Percentiles rank a stretch among this genome's conserved stretches.
phyloP scores from a whole-genome alignment of 2,888 invertebrate species.

The Aspidiotus rigidus region DNA sequence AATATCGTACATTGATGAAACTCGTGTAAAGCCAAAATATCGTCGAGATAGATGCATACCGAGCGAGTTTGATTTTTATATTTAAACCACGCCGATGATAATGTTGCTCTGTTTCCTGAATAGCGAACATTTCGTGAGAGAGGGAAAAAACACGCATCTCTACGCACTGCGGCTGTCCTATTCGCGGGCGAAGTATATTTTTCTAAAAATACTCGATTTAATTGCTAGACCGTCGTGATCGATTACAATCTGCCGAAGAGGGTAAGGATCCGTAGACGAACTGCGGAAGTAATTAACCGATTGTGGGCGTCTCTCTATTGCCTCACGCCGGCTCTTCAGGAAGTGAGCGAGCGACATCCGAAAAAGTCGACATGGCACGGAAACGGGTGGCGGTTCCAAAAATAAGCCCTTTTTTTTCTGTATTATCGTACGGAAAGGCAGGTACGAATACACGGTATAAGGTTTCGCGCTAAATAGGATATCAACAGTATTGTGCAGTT shows the following conservation, averaged over 20 bases:
- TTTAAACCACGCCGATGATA: neutral
- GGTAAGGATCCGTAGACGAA: neutral
- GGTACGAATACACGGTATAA: neutral
- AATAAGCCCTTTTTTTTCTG: neutral
- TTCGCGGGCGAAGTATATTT: neutral
- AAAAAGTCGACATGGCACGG: neutral
- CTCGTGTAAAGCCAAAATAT: neutral
- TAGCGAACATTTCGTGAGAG: constrained; percentile 3
- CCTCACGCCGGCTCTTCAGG: neutral
- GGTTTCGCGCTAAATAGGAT: neutral
- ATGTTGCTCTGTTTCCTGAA: constrained; percentile 1
- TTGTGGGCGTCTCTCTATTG: neutral
- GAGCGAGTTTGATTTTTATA: neutral
- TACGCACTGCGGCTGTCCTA: neutral
- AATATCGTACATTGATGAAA: neutral
- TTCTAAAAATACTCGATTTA: constrained; percentile 3
- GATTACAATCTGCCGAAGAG: neutral
- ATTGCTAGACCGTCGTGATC: constrained; percentile 1
- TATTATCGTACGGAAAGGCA: too few relatives aligned
- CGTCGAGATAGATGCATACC: neutral
- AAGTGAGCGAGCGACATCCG: neutral
- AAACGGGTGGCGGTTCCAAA: neutral
- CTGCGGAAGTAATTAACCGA: neutral
- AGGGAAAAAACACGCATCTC: neutral
- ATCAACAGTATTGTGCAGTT: neutral